Evolutionary conservation across 2,113 vertebrate genomes (phyloP), one percentile per base, ranked within the genome.

Genomic region (Cochlearius cochlearius): DNA sequence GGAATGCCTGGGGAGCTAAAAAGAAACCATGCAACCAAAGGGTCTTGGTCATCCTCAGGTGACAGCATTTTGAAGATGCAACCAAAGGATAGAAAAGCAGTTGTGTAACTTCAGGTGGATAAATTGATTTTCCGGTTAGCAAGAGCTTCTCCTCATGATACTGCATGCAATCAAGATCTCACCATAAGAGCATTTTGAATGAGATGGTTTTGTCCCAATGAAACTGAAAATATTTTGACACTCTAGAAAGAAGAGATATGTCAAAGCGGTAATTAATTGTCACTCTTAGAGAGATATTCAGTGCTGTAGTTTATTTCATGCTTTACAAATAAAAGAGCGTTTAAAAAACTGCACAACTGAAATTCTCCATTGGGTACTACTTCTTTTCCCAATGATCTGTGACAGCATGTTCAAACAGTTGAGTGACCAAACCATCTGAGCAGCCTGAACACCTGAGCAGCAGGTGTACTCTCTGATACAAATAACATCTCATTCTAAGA

Each of bases 221-320:
- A 94, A 94, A 87, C 1, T 60, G 47, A 91, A 95, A 93, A 88
- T 81, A 88, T 85, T 95, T 84, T 86, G 63, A 92, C 50, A 83
- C 27, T 94, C 63, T 19, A 72, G 39, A 78, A 86, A 86, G 72
- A 86, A 64, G 52, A 76, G 21, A 20, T 68, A 58, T n/a, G 23
- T 78, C 72, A 92, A 77, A 91, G n/a, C 7, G 2, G 36, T 38
- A 93, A 95, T 75, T 59, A 85, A 58, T 29, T 85, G 52, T 86
- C 64, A 84, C 30, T 88, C 72, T 62, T 63, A 49, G 23, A 83
- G 50, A 72, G 32, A 36, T 43, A 83, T 10, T 12, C 39, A 43
- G 11, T 49, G 59, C 41, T 78, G 47, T 12, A 84, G 60, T 45
- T 71, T 77, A 66, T 56, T 68, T 93, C 20, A 53, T 75, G 73